Evolutionary conservation across 2,888 invertebrate species (phyloP).

Genomic region (Piscicola geometra): DNA sequence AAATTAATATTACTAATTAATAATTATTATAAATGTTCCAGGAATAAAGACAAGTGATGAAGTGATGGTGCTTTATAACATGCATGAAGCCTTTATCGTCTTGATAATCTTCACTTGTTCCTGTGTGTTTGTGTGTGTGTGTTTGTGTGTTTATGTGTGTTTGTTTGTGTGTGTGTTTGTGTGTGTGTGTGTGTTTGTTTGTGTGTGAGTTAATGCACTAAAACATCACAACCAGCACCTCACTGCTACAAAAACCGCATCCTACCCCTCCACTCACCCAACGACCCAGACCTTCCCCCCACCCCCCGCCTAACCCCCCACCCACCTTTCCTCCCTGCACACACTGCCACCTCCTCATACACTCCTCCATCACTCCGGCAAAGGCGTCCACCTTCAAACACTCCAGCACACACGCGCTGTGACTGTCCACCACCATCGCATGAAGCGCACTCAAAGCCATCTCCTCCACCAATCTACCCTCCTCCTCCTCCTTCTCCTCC

Average conservation of each 20-base stretch:
- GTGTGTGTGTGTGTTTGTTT: constrained; percentile 11
- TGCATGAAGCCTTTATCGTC: no score
- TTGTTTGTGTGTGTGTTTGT: not conserved
- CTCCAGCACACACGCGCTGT: not conserved
- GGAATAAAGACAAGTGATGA: no score
- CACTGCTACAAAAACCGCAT: not conserved
- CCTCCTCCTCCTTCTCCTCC: no score
- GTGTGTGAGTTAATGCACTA: not conserved
- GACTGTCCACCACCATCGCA: not conserved
- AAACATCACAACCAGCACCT: not conserved
- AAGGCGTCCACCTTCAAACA: not conserved
- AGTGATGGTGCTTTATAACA: no score
- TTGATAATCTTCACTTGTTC: not conserved
- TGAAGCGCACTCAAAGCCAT: not conserved
- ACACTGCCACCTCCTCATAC: not conserved
- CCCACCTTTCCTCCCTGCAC: not conserved
- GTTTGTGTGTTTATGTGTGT: no score
- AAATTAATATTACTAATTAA: no score
- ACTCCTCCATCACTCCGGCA: not conserved
- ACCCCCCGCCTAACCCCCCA: no score
- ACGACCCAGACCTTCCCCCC: no score
- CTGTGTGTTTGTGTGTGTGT: not conserved
- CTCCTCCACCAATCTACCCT: no score
- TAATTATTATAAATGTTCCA: no score
- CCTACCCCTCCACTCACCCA: no score